These are phyloP conservation scores for Scomber japonicus DNA, from an alignment of 2,113 vertebrate genomes.

Conservation along the genomic window DNA sequence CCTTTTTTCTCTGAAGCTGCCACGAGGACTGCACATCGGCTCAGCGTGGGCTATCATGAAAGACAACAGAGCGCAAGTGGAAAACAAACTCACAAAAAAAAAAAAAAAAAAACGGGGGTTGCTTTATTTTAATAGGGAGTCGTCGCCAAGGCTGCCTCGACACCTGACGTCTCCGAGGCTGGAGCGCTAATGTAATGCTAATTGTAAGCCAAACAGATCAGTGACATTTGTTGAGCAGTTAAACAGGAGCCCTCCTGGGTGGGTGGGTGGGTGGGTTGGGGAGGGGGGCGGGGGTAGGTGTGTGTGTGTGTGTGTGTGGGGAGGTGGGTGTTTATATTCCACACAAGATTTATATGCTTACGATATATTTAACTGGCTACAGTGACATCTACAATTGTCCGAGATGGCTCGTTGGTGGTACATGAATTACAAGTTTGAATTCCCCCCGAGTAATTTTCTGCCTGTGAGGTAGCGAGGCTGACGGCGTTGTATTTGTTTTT, in stretches of 20 bases:
- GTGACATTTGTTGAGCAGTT: constrained; percentile 63
- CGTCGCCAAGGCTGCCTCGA: not conserved
- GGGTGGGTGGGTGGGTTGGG: too few species aligned
- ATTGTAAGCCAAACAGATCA: constrained; percentile 63
- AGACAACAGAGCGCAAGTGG: constrained; percentile 48
- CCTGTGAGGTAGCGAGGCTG: constrained; percentile 47
- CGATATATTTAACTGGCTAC: constrained; percentile 31
- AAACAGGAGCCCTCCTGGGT: constrained; percentile 47
- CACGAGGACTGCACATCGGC: constrained; percentile 19
- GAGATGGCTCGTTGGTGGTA: constrained; percentile 25
- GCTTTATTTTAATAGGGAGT: constrained; percentile 27
- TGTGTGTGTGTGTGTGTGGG: too few species aligned
- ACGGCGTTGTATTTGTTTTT: constrained; percentile 69
- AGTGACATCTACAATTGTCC: constrained; percentile 48
- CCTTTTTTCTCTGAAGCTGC: constrained; percentile 57
- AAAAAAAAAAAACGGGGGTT: not conserved
- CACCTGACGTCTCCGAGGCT: constrained; percentile 40
- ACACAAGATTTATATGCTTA: constrained; percentile 30
- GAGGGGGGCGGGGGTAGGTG: too few species aligned
- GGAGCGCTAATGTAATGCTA: constrained; percentile 54
- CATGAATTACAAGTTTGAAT: constrained; percentile 42
- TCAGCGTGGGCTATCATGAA: constrained; percentile 55
- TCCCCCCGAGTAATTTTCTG: constrained; percentile 42
- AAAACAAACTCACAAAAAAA: constrained; percentile 35
- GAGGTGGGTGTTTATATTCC: constrained; percentile 23